Evolutionary conservation across 2,113 vertebrate genomes (phyloP), one percentile per base, ranked within the genome.

Genomic region (Cricetomys ansorgei): DNA sequence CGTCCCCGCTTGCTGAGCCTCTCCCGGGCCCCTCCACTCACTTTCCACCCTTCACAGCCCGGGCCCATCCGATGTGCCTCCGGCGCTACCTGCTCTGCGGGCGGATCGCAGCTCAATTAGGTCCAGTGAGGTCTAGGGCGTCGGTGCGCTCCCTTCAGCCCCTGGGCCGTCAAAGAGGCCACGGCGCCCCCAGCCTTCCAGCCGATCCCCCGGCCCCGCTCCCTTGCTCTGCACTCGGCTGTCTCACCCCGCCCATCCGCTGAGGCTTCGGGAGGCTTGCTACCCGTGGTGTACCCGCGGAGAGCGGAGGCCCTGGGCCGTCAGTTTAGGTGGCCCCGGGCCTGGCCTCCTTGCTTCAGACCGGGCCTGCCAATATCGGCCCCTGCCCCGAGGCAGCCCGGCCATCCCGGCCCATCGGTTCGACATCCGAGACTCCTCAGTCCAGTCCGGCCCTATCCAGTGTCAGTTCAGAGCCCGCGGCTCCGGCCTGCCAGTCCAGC

Each of bases 331-430:
- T 83, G 88, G 94, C 83, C 88, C 95, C 4, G 3, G 96, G 97
- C 94, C 94, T 55, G 96, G 94, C 89, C 97, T 93, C 89, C 79
- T 23, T 0, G 93, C 79, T 92, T 83, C 55, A n/a, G 88, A 93
- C 93, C 95, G 37, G 94, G 96, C 95, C 95, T 92, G 93, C 84
- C 83, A 10, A 62, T 73, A 57, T 86, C 91, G 88, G 94, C 89
- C 94, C 88, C 92, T 72, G 91, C 90, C 86, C 96, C 81, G 40
- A 6, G 88, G 67, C 69, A 25, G 87, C 69, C 5, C 55, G 50
- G 62, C 87, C 87, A 79, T 70, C 93, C 62, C 73, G 40, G 92
- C 83, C 91, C 1, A 73, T 69, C 89, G 37, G 87, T 34, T 48
- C 43, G 27, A 53, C 75, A 83, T 59, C 83, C 83, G 11, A 87